Evolutionary conservation across 2,797 vertebrate species (phyloP), one percentile per base, ranked within the genome.

Genomic region (Molossus alvarezi): DNA sequence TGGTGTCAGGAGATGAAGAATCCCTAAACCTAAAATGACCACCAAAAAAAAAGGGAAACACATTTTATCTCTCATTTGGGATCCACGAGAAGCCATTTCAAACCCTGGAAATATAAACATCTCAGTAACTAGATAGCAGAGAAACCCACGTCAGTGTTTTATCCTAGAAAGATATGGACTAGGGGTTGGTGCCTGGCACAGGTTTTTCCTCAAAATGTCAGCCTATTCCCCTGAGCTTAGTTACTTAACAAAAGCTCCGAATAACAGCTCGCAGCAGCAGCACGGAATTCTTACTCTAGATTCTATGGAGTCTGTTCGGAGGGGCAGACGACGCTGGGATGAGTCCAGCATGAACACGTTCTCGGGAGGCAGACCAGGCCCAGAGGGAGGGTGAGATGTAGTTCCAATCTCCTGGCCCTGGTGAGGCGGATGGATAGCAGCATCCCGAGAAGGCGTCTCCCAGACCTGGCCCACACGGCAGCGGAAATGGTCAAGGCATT

Each of bases 361-460:
- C 27, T 80, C 21, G 41, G 51, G 27, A 65, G 23, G 18, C 29
- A 48, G 93, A 67, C 58, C 17, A 45, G 55, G 4, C 11, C 6
- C 72, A 48, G 57, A 41, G 57, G 25, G 62, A 51, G 45, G 9
- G 3, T 41, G 7, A 65, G 8, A 10, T 21, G 5, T 3, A 29
- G 14, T 23, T 33, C 41, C 53, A 69, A 33, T 15, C 2, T 73
- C 23, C 9, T 27, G 8, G 21, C 14, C 29, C 3, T 18, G 15
- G 37, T 0, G 1, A 85, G 29, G 6, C 4, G 0, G 73, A 13
- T 9, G 55, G n/a, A 45, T 12, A 60, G 27, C 0, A 53, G 29
- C 25, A 48, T 33, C 14, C 53, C 2, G 4, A 76, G 18, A 45
- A n/a, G 12, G 18, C 27, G 48, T 51, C 14, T n/a, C 87, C 55